Evolutionary conservation across 2,797 vertebrate genomes (phyloP).

Genomic region (Bovichtus diacanthus): DNA sequence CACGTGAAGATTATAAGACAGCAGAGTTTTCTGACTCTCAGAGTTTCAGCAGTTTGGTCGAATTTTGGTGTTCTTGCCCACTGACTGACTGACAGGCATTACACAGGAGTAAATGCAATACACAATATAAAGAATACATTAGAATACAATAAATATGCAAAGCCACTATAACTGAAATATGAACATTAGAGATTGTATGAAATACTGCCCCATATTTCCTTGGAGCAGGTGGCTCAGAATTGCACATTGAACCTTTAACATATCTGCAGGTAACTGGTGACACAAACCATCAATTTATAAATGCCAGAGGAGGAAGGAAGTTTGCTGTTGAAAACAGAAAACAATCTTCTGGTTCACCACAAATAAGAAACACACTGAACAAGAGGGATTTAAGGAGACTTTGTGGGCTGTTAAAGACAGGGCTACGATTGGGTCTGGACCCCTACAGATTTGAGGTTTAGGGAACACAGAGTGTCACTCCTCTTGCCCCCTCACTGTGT

Average conservation of each 20-base stretch:
- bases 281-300: conserved; percentile 18
- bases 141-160: too few relatives aligned
- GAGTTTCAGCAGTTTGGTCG: too few relatives aligned
- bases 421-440: not conserved
- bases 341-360: conserved; percentile 7
- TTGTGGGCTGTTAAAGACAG: conserved; percentile 9
- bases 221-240: too few relatives aligned
- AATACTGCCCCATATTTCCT: too few relatives aligned
- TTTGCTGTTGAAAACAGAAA: conserved; percentile 17
- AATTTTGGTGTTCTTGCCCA: too few relatives aligned
- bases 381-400: not conserved
- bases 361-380: conserved; percentile 57
- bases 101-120: too few relatives aligned
- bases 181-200: too few relatives aligned
- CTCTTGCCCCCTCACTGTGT: conserved; percentile 27
- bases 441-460: conserved; percentile 28
- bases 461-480: conserved; percentile 3
- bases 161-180: too few relatives aligned
- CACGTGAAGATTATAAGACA: too few relatives aligned
- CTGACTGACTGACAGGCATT: too few relatives aligned
- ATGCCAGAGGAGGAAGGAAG: conserved; percentile 10
- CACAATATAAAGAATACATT: too few relatives aligned
- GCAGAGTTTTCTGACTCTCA: too few relatives aligned
- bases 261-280: conserved; percentile 5
- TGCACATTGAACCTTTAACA: not conserved